A percentile compares a stretch with the other conserved stretches of the same genome.
phyloP scores from a whole-genome alignment of 2,113 vertebrate genomes.

The Peucedramus taeniatus region DNA sequence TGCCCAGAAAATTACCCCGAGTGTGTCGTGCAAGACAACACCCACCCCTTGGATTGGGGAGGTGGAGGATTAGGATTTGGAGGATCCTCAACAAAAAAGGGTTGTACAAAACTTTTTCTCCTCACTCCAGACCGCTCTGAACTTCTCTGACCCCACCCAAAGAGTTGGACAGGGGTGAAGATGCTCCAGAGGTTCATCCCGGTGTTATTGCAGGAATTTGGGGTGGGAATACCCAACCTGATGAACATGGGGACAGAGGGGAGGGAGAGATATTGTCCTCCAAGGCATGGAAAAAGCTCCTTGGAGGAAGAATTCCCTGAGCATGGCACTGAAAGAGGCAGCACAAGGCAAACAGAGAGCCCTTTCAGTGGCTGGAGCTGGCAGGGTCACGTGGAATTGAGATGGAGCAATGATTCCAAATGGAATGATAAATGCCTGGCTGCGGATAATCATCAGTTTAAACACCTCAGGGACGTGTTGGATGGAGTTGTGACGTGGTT shows the following conservation, averaged over 20 bases:
- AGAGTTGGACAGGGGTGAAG: neutral
- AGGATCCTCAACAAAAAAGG: neutral
- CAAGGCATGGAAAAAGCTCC: neutral
- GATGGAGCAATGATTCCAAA: neutral
- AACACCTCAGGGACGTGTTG: neutral
- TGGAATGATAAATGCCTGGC: neutral
- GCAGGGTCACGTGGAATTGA: neutral
- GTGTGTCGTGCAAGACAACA: neutral
- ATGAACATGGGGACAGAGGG: too few relatives aligned
- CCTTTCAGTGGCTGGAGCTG: neutral
- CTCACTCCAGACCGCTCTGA: neutral
- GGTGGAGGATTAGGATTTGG: too few relatives aligned
- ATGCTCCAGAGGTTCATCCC: neutral
- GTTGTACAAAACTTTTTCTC: neutral
- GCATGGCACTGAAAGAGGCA: neutral
- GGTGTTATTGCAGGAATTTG: rapidly evolving
- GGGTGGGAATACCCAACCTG: neutral
- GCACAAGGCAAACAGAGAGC: neutral
- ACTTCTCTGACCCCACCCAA: neutral
- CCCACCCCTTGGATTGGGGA: neutral
- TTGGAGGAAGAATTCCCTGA: neutral
- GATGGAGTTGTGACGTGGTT: neutral
- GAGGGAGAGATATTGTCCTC: neutral
- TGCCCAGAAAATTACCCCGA: neutral
- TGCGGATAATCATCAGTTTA: neutral